Evolutionary conservation across 92 coral and sea anemone genomes (phyloP).

Genomic region (Palythoa grandis): DNA sequence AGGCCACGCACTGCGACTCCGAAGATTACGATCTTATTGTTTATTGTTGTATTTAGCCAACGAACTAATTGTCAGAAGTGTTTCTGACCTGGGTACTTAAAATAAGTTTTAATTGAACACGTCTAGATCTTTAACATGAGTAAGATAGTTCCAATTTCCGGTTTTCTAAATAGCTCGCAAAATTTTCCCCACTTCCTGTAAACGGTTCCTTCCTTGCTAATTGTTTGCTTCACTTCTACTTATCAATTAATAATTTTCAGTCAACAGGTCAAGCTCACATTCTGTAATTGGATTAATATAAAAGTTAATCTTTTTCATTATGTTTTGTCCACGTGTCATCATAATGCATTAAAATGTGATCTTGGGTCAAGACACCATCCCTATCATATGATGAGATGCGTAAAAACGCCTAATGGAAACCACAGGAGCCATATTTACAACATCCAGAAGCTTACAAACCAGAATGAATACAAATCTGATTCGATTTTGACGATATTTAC

Average conservation of each 20-base stretch:
- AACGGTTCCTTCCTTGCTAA: conserved; percentile 15
- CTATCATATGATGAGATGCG: conserved; percentile 15
- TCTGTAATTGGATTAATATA: conserved; percentile 43
- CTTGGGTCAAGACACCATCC: conserved; percentile 29
- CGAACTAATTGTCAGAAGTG: conserved; percentile 46
- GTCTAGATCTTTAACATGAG: conserved; percentile 12
- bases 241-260: conserved; percentile 38
- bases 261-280: conserved; percentile 33
- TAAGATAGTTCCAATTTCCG: conserved; percentile 30
- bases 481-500: conserved; percentile 38
- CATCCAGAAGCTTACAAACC: not conserved
- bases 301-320: conserved; percentile 28
- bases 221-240: conserved; percentile 31
- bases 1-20: conserved; percentile 22
- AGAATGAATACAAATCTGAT: conserved; percentile 19
- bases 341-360: conserved; percentile 24
- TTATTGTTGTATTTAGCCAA: conserved; percentile 44
- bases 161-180: conserved; percentile 32
- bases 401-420: conserved; percentile 9
- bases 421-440: conserved; percentile 10
- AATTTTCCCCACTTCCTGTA: conserved; percentile 36
- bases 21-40: conserved; percentile 40
- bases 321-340: conserved; percentile 49
- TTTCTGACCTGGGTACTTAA: conserved; percentile 45
- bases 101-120: conserved; percentile 20